Conservation (phyloP, 2,888 invertebrate species). For the Polydrusus tereticollis region DNA sequence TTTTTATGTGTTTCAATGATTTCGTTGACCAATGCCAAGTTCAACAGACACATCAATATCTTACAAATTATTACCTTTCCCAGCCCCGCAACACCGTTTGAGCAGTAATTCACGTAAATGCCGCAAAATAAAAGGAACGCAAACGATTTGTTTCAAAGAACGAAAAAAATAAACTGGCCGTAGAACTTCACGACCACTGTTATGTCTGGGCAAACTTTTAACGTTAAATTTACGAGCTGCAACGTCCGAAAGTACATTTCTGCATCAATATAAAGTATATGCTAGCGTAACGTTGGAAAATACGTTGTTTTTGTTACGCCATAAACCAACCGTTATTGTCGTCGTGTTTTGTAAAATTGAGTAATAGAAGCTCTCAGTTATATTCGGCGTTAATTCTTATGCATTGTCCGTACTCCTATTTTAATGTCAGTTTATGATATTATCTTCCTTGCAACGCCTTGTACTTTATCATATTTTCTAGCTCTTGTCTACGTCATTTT, state of each 20-base stretch:
- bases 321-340: no score
- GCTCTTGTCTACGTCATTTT: no score
- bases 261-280: conserved; percentile 22
- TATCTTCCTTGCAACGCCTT: no score
- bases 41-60: conserved; percentile 41
- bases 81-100: conserved; percentile 25
- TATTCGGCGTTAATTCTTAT: no score
- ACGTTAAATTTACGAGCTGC: conserved; percentile 16
- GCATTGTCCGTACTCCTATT: no score
- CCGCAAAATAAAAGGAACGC: conserved; percentile 34
- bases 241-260: conserved; percentile 16
- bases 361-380: no score
- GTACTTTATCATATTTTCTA: no score
- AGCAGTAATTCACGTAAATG: conserved; percentile 40
- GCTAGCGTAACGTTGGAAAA: background rate
- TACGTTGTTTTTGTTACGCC: conserved; percentile 1
- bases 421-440: no score
- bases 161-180: conserved; percentile 36
- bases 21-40: conserved; percentile 28
- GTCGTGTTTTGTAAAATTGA: no score
- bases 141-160: conserved; percentile 36
- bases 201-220: conserved; percentile 29
- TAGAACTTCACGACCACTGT: conserved; percentile 31
- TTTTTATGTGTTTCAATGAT: conserved; percentile 20
- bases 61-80: conserved; percentile 36